Base-by-base conservation (phyloP, 2,888 invertebrate species). In the Tetranychus truncatus region DNA sequence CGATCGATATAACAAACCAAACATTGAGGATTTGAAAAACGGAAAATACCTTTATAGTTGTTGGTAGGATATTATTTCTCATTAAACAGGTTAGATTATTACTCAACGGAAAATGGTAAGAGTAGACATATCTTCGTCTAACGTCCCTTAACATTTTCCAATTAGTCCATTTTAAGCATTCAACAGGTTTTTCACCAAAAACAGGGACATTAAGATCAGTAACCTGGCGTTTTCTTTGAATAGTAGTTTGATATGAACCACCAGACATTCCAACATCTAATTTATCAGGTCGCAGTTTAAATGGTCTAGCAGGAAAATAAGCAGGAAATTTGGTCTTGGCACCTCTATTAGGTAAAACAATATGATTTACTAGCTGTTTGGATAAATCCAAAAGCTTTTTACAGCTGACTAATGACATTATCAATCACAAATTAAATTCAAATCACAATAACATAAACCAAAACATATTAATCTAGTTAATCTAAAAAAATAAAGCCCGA, bases 111-210 rank as follows among this genome's bases (percentile, higher is more conserved):
- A 20, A 69, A 69, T 69, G 69, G 20, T 69, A 21, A 69, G 20
- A 69, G 21, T 69, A 69, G 81, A 88, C 85, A 80, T 88, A 74
- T 45, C 79, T 72, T 9, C 79, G 74, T 81, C 91, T 91, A 0
- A 90, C 89, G 82, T 97, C 96, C 78, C 90, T 86, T 72, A 89
- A 86, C 91, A 94, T 95, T 81, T 87, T 86, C 86, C 89, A 89
- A 82, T 91, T 89, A 0, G 89, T 87, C 87, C 89, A 93, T 85
- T 89, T 75, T 9, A 77, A 55, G 4, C 55, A 20, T 66, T 74
- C 75, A 11, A 45, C 24, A 45, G 72, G 72, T 24, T 65, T 65
- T 18, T 71, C 74, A 24, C 44, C 44, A 24, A 65, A 55, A n/a
- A 21, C 21, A 9, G 77, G 77, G 24, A 45, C 11, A 65, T 72